A percentile compares a stretch with the other conserved stretches of the same genome.
These are phyloP conservation scores for Microcebus griseorufus DNA, from an alignment of 2,113 vertebrate genomes.

Conservation along the genomic window DNA sequence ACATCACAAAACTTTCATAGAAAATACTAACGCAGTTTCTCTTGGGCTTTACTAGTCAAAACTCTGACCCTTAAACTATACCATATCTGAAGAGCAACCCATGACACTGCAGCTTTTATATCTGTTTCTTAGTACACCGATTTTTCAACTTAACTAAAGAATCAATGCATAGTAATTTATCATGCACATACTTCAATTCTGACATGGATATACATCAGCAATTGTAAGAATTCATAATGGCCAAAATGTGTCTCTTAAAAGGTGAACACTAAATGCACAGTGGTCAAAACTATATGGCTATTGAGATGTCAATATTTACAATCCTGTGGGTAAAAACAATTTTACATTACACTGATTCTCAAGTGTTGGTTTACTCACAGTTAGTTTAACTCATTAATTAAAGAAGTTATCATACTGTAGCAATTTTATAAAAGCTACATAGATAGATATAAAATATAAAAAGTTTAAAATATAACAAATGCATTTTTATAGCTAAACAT, in stretches of 20 bases:
- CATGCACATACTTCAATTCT: neutral
- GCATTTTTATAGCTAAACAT: neutral
- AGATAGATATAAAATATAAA: neutral
- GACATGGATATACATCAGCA: neutral
- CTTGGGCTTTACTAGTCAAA: constrained; percentile 36
- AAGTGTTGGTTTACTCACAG: neutral
- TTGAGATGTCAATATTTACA: constrained; percentile 36
- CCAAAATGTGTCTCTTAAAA: neutral
- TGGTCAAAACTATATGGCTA: neutral
- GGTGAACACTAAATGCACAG: neutral
- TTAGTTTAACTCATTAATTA: constrained; percentile 23
- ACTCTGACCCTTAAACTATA: neutral
- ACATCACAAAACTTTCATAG: constrained; percentile 6
- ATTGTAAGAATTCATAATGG: neutral
- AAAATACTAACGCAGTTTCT: constrained; percentile 40
- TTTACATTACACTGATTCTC: constrained; percentile 17
- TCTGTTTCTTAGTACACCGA: neutral
- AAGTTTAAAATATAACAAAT: neutral
- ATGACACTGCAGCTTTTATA: neutral
- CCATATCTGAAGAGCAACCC: neutral
- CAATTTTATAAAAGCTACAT: neutral
- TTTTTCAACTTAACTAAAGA: neutral
- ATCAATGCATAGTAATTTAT: neutral
- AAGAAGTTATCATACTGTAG: neutral
- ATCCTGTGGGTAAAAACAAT: neutral